phyloP scores from a whole-genome alignment of 2,797 vertebrate species.

The Silurus aristotelis region DNA sequence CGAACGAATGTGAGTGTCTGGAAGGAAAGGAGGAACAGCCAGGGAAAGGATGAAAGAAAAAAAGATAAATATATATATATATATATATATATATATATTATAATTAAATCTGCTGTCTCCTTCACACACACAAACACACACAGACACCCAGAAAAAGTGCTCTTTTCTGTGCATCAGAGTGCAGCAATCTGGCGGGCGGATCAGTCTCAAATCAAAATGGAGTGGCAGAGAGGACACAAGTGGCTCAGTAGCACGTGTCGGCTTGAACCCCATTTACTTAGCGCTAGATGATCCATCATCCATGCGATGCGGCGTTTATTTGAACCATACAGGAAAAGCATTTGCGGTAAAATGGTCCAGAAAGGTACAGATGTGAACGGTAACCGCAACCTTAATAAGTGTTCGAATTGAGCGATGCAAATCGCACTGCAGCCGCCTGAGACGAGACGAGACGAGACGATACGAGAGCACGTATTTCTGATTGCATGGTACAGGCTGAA shows the following conservation, averaged over 20 bases:
- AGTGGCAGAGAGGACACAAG: slow-evolving; percentile 49
- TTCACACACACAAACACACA: slow-evolving; percentile 16
- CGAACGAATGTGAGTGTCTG: neutral
- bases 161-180: slow-evolving; percentile 44
- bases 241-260: slow-evolving; percentile 37
- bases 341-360: neutral
- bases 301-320: neutral
- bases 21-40: neutral
- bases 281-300: neutral
- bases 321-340: neutral
- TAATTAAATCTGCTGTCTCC: neutral
- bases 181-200: slow-evolving; percentile 43
- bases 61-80: too few species aligned
- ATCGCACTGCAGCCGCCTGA: too few species aligned
- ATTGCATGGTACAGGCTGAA: too few species aligned
- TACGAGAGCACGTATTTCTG: too few species aligned
- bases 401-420: neutral
- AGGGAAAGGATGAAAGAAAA: neutral
- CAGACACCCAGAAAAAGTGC: slow-evolving; percentile 30
- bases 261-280: neutral
- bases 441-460: too few species aligned
- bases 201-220: slow-evolving; percentile 58
- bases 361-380: neutral
- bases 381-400: neutral
- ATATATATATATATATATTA: neutral